Evolutionary conservation across 2,797 vertebrate genomes (phyloP), one percentile per base, ranked within the genome.

Genomic region (Poecilia velifera): DNA sequence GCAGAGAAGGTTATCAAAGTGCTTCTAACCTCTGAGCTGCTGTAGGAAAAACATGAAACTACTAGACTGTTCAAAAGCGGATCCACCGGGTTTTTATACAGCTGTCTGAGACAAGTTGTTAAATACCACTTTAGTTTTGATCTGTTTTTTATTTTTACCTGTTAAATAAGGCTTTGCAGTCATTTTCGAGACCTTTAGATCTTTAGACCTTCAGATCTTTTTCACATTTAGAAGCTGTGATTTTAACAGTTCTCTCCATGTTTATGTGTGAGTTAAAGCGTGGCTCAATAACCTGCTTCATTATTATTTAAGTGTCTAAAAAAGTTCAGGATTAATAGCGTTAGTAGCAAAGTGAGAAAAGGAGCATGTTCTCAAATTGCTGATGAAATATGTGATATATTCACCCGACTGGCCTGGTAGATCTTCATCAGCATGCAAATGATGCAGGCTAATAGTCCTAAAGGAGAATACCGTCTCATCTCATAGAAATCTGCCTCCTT

Each of bases 371-470:
- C 66, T 74, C 39, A 72, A 51, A 82, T 81, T 79, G 34, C 77
- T 77, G 47, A 66, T 72, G 47, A 79, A 82, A 82, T 16, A 12
- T 71, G 14, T 20, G 45, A 76, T 77, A 87, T 36, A 71, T 83
- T 46, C 79, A 73, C 62, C 64, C 22, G 68, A 62, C 41, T 53
- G 71, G 3, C 53, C 68, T 25, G 1, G 78, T 45, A 79, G 49
- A 31, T 10, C 28, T 76, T 80, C 28, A 79, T 79, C 57, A 75
- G 22, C 81, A 79, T 81, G 73, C 68, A 79, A 86, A 90, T 22
- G 28, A 79, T 85, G 84, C 53, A 72, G 36, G 20, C 72, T 76
- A 71, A 76, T 78, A 70, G 72, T 80, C 78, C 47, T 80, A 47
- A 85, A 59, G 64, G 45, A 10, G 0, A 31, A n/a, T 80, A 76